Base-by-base conservation (phyloP, 2,888 invertebrate species). In the Ceriagrion tenellum region DNA sequence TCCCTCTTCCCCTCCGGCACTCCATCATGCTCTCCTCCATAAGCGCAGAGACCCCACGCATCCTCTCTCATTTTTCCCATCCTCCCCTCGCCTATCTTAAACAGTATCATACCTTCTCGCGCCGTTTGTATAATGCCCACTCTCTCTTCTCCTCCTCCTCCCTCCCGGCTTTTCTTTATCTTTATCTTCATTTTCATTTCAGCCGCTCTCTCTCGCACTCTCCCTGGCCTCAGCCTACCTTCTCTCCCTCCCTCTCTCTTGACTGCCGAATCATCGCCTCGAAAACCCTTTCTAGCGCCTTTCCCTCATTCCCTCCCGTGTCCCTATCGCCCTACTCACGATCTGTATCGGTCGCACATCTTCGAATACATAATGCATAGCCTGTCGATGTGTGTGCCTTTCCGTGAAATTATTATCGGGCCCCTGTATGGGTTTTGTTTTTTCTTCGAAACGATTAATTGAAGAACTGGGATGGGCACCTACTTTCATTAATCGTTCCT, bases 61-160 rank as follows among this genome's bases (percentile, higher is more conserved):
- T 93, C 93, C 74, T 69, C 69, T 59, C 74, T 69, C 93, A 93
- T 93, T 69, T 69, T 59, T 18, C 69, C 69, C 47, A 47, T 89
- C 89, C 89, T 47, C 40, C 89, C 89, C 55, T 47, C 89, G 69
- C 93, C 93, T 93, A 93, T 93, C 93, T 93, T 93, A 93, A 88
- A 95, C 88, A 89, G 90, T 88, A 90, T 90, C 90, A 95, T 81
- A 95, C 95, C 90, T 69, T 91, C 95, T 95, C 89, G 56, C 90
- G 95, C 95, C 90, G 88, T 81, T 95, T 40, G 95, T 89, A 69
- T 89, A 95, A 88, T 88, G 74, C 95, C 47, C 95, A 55, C 95
- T 95, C 26, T 47, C 47, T 47, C 47, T 47, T 47, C 47, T 47
- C 47, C 47, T 35, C 74, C 47, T 81, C 23, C 59, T 59, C 18